These are phyloP conservation scores for Lycocerus yunnanus DNA, from an alignment of 2,888 invertebrate genomes.

Conservation along the genomic window DNA sequence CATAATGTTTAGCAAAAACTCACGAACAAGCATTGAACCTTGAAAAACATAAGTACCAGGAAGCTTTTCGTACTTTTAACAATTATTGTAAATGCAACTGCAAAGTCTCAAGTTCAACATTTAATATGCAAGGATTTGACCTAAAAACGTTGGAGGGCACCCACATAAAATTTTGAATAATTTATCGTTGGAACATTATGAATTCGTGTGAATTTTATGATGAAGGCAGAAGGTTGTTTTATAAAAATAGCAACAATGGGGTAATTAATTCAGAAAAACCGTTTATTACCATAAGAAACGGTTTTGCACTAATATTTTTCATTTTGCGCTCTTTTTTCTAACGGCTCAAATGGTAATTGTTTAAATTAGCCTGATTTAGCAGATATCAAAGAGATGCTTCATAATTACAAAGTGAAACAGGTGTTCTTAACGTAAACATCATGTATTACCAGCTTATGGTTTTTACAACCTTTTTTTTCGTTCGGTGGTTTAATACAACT, in stretches of 20 bases:
- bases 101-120: not conserved
- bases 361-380: slow-evolving; percentile 9
- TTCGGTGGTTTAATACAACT: not conserved
- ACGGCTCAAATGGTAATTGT: not conserved
- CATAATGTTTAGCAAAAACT: no score
- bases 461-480: not conserved
- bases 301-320: not conserved
- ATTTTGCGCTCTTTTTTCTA: not conserved
- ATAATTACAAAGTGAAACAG: slow-evolving; percentile 18
- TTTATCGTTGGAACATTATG: not conserved
- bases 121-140: not conserved
- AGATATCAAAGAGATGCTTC: slow-evolving; percentile 2
- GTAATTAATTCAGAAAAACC: not conserved
- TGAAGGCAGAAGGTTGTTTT: not conserved
- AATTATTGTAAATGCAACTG: not conserved
- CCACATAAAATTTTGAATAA: not conserved
- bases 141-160: not conserved
- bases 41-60: no score
- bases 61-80: not conserved
- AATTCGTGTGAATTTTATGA: not conserved
- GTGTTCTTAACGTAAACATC: slow-evolving; percentile 8
- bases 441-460: not conserved
- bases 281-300: not conserved
- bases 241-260: not conserved
- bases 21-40: not conserved